Percentiles rank a stretch among this genome's conserved stretches.
These are phyloP conservation scores for Sylvicola fuscatus DNA, from an alignment of 2,888 invertebrate species.

Conservation along the genomic window DNA sequence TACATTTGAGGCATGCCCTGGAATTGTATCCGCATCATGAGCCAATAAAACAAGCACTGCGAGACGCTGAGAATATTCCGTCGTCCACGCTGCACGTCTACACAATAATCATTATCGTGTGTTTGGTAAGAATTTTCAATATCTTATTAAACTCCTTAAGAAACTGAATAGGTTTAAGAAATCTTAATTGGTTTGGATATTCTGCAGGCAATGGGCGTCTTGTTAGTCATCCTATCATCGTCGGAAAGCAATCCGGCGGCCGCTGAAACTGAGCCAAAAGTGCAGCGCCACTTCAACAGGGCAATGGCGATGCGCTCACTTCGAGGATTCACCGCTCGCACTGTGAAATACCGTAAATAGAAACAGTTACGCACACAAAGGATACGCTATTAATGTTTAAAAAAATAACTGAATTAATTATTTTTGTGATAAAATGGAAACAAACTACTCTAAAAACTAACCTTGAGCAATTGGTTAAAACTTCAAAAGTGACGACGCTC, in stretches of 20 bases:
- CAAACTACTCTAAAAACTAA: no score
- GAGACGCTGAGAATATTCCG: conserved; percentile 64
- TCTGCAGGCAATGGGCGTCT: conserved; percentile 55
- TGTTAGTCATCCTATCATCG: conserved; percentile 63
- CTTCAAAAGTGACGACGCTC: no score
- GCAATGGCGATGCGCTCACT: conserved; percentile 78
- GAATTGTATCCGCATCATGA: conserved; percentile 71
- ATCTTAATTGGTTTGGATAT: conserved; percentile 1
- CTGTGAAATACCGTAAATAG: conserved; percentile 7
- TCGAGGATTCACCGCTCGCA: conserved; percentile 28
- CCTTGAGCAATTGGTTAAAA: no score
- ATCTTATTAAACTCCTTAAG: background rate
- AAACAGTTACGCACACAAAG: no score
- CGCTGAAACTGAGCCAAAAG: conserved; percentile 33
- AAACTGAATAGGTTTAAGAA: no score
- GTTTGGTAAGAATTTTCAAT: conserved; percentile 37
- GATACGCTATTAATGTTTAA: no score
- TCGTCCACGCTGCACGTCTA: conserved; percentile 66
- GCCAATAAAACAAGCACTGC: conserved; percentile 56
- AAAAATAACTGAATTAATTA: no score
- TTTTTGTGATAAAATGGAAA: no score
- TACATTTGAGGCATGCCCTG: conserved; percentile 62
- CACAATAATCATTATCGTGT: conserved; percentile 69
- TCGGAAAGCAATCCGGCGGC: conserved; percentile 27
- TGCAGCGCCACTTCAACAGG: conserved; percentile 69